phyloP scores from a whole-genome alignment of 2,113 vertebrate species.

The Coracopsis vasa region DNA sequence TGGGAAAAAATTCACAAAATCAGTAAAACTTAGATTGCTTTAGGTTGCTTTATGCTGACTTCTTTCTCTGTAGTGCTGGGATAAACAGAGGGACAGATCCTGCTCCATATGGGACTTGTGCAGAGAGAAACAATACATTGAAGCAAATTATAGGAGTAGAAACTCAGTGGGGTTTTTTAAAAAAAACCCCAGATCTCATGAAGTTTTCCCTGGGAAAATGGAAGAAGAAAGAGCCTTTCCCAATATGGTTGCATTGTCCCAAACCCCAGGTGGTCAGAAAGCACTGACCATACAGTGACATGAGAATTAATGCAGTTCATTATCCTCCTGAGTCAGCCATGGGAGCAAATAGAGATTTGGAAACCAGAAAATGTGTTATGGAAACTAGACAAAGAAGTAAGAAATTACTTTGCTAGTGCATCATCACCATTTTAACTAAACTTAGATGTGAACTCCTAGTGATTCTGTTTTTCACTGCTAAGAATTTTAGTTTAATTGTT shows the following conservation, averaged over 20 bases:
- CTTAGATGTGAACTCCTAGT: background rate
- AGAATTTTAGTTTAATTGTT: background rate
- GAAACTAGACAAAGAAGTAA: background rate
- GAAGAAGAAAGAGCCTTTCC: background rate
- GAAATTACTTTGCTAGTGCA: background rate
- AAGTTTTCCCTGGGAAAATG: background rate
- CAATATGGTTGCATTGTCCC: background rate
- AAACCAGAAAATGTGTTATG: background rate
- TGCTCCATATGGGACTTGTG: background rate
- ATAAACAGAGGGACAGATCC: background rate
- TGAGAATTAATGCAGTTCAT: background rate
- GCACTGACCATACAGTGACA: background rate
- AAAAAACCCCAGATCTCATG: background rate
- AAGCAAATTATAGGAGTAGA: background rate
- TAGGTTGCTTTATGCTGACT: background rate
- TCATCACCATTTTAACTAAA: background rate
- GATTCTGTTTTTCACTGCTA: background rate
- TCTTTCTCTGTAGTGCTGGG: background rate
- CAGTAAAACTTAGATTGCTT: background rate
- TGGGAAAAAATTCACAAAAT: slow-evolving; percentile 23
- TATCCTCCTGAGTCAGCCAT: background rate
- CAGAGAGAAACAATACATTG: background rate
- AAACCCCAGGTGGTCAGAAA: background rate
- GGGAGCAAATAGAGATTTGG: background rate
- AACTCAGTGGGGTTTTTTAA: background rate